phyloP scores from a whole-genome alignment of 2,888 invertebrate species.

The Limnephilus rhombicus region DNA sequence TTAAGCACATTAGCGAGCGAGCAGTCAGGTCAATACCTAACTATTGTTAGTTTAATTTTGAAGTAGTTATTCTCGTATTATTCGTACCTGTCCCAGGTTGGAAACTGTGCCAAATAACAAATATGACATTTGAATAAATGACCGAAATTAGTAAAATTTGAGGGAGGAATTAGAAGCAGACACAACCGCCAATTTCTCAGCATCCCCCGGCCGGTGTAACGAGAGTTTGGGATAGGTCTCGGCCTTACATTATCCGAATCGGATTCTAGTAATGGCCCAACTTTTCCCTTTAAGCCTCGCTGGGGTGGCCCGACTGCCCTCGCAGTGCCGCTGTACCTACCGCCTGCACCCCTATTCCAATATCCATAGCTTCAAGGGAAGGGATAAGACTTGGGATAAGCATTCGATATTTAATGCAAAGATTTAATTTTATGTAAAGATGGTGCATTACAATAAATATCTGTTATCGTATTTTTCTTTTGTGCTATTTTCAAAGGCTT shows the following conservation, averaged over 20 bases:
- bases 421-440: neutral
- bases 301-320: neutral
- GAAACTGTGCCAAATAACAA: neutral
- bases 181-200: conserved; percentile 36
- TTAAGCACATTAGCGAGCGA: neutral
- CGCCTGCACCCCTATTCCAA: neutral
- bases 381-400: neutral
- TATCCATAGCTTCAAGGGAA: neutral
- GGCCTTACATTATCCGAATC: conserved; percentile 55
- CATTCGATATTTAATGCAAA: neutral
- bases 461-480: neutral
- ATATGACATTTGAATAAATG: conserved; percentile 43
- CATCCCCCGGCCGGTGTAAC: conserved; percentile 38
- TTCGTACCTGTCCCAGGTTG: neutral
- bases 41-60: neutral
- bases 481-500: neutral
- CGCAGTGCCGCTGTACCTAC: neutral
- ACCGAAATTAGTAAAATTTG: conserved; percentile 47
- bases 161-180: conserved; percentile 32
- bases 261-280: conserved; percentile 53
- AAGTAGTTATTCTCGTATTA: neutral
- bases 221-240: conserved; percentile 54
- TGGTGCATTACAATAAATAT: no score
- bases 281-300: conserved; percentile 40
- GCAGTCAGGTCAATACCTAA: neutral